Base-by-base conservation (phyloP, 2,888 invertebrate species). In the Scaptodrosophila latifasciaeformis region DNA sequence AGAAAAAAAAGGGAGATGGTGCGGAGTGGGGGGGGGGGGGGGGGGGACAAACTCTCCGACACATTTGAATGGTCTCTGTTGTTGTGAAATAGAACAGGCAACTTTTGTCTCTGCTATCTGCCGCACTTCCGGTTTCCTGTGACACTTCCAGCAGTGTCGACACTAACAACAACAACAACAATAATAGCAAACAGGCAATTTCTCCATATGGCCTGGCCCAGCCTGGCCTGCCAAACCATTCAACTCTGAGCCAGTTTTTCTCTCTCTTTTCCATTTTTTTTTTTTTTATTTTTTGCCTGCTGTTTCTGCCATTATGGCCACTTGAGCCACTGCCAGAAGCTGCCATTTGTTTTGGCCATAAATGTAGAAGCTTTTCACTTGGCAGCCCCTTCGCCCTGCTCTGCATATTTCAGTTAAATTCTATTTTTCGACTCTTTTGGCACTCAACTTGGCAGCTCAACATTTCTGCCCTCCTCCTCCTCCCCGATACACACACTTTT, bases 61-160 rank as follows among this genome's bases (percentile, higher is more conserved):
- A n/a, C n/a, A n/a, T n/a, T n/a, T 24, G 4, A 7, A 24, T 24
- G 24, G 24, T 7, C 24, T 24, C 24, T 7, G 24, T 7, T 17
- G n/a, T 17, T 17, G 37, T 37, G 17, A 37, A 37, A 15, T 37
- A 18, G 37, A 37, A 49, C 48, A 60, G 71, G 52, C 58, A 71
- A 75, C 68, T 78, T 77, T 62, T 49, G 70, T 68, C 70, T 54
- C 47, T 78, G 71, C 65, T 74, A 74, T 74, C 72, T 74, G 78
- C 75, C 72, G 72, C 72, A 74, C 72, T 75, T 74, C 72, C 72
- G 63, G 71, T 54, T 74, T 74, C 78, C 72, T 60, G 72, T 64
- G 69, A 74, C 78, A 74, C 78, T 74, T 75, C 76, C 72, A 37
- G 37, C 37, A 37, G 17, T 9, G 3, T 9, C 15, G 17, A 37